These are phyloP conservation scores for Phrynocephalus vlangalii DNA, from an alignment of 2,797 vertebrate species.

Conservation along the genomic window DNA sequence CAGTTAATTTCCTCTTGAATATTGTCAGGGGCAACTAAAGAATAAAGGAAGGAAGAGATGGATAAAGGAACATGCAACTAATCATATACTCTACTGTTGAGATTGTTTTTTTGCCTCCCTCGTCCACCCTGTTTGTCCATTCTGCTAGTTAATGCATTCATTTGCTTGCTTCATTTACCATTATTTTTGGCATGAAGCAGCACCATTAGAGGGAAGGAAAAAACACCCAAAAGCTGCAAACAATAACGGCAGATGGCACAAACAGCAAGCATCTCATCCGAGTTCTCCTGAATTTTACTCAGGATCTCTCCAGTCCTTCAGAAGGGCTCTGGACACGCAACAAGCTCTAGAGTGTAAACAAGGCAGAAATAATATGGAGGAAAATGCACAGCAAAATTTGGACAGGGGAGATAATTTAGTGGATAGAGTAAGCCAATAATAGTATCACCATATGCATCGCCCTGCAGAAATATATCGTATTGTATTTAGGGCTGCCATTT, in stretches of 20 bases:
- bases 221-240: too few species aligned
- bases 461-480: not conserved
- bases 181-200: not conserved
- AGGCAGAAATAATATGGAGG: not conserved
- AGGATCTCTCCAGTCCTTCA: fast-evolving
- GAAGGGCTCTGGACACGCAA: not conserved
- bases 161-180: slow-evolving; percentile 25
- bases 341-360: not conserved
- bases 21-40: fast-evolving
- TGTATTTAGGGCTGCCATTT: slow-evolving; percentile 3
- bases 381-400: not conserved
- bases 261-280: not conserved
- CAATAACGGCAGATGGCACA: not conserved
- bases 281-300: not conserved
- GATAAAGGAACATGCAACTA: not conserved
- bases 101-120: not conserved
- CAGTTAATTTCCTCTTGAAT: not conserved
- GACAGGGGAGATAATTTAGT: not conserved
- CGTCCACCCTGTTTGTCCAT: not conserved
- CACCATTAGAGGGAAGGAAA: not conserved
- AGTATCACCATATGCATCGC: not conserved
- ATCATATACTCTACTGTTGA: not conserved
- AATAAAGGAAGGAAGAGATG: not conserved
- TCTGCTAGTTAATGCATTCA: fast-evolving
- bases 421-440: not conserved